These are phyloP conservation scores for Melanotus villosus DNA, from an alignment of 2,888 invertebrate genomes.

Conservation along the genomic window DNA sequence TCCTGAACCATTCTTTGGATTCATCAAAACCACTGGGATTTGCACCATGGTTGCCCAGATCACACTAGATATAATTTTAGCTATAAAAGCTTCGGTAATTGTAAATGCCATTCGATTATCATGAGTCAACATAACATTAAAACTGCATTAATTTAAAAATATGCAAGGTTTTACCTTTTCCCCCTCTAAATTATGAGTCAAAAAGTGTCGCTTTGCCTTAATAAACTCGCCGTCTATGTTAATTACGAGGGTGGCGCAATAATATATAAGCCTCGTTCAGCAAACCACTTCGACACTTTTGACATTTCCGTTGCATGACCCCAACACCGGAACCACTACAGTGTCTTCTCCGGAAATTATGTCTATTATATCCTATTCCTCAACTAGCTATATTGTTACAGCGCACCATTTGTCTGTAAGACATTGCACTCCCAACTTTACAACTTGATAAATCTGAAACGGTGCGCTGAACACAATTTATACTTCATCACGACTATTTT, in stretches of 20 bases:
- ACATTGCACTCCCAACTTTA: not conserved
- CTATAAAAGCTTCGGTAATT: no score
- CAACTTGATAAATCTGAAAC: not conserved
- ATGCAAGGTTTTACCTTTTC: no score
- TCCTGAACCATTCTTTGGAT: no score
- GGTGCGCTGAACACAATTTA: not conserved
- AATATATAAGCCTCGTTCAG: slow-evolving; percentile 15
- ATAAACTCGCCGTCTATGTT: no score
- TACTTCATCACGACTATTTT: slow-evolving; percentile 11
- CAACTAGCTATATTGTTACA: slow-evolving; percentile 13
- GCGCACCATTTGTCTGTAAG: slow-evolving; percentile 24
- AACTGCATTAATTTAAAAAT: no score
- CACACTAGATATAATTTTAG: no score
- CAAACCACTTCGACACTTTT: slow-evolving; percentile 24
- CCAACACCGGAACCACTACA: slow-evolving; percentile 32
- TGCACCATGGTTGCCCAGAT: no score
- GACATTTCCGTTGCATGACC: slow-evolving; percentile 37
- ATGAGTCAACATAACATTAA: no score
- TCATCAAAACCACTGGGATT: no score
- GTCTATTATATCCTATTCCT: slow-evolving; percentile 36
- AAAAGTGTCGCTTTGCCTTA: no score
- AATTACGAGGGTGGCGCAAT: slow-evolving; percentile 13
- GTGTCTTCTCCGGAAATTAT: slow-evolving; percentile 38
- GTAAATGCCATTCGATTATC: no score
- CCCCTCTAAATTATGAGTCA: no score